Evolutionary conservation across 2,113 vertebrate species (phyloP).

Genomic region (crab-eating macaque (Macaca fascicularis)): T2T-MFA8v1.1 NC_088387.1:81222501-81223000

Average conservation of each 20-base stretch:
- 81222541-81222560: background rate
- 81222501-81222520: background rate
- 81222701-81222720: background rate
- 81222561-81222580: background rate
- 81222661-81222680: background rate
- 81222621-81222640: background rate
- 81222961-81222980: background rate
- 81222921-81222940: background rate
- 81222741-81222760: background rate
- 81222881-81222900: background rate
- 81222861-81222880: background rate
- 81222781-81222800: background rate
- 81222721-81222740: background rate
- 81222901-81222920: background rate
- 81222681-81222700: background rate
- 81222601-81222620: background rate
- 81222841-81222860: background rate
- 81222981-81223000: background rate
- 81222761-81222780: background rate
- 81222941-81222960: background rate
- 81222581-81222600: background rate
- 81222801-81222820: background rate
- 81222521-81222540: background rate
- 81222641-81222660: background rate
- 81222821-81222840: background rate